Base-by-base conservation (phyloP, 2,888 invertebrate genomes). In the Sceliomorpha sp. region DNA sequence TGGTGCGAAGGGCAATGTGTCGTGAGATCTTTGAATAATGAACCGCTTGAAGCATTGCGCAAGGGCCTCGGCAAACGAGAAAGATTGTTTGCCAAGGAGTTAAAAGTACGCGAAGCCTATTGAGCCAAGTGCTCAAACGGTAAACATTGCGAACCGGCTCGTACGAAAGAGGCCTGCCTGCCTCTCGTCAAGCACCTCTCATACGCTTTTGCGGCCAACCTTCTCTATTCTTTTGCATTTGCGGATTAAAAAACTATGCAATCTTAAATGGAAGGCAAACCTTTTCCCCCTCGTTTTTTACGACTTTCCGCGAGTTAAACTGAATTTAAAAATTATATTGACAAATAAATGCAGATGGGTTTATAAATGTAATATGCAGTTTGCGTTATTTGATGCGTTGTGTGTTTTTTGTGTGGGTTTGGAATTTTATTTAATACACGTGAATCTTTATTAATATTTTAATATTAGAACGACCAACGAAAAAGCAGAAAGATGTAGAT, bases 11-110 rank as follows among this genome's bases (percentile, higher is more conserved):
- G 73, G 72, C 70, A 74, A 73, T 60, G 76, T 74, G 73, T 77
- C 74, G 78, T 71, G 69, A 75, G 77, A 74, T 80, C 78, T 81
- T 79, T 79, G 73, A 75, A 78, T 81, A 82, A 82, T 80, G 80
- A 82, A 80, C 76, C 74, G 78, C 82, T 80, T 58, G 60, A 73
- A 73, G 76, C 75, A 68, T 55, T 63, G 58, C 48, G 53, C 59
- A 37, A 62, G 50, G 53, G 58, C 44, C 59, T 26, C 53, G 55
- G 39, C 67, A 73, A 73, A 73, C 73, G 67, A 73, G 73, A 72
- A 70, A 73, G 73, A 70, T 70, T 73, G 67, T 73, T 73, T 70
- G 73, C 63, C 67, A 63, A 70, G 70, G 59, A 72, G 69, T 63
- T 72, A 66, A 64, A 72, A 64, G 69, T 53, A 58, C 69, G 60